Base-by-base conservation (phyloP, 2,113 vertebrate species). In the Prochilodus magdalenae region DNA sequence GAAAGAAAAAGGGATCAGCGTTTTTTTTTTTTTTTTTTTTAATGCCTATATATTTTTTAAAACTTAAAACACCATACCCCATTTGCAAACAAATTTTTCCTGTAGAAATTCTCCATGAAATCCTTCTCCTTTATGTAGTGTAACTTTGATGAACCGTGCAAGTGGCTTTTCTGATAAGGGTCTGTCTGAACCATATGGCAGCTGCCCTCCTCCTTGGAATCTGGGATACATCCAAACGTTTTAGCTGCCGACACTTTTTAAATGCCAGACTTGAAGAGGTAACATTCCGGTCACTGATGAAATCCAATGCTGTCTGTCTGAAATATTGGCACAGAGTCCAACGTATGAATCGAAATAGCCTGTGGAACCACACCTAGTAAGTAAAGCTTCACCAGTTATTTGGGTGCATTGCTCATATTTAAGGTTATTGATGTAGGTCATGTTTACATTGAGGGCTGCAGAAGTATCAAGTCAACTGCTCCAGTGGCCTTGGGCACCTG, bases 171-270 rank as follows among this genome's bases (percentile, higher is more conserved):
- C 69, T 79, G 76, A 75, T 65, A 55, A 70, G 51, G 26, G 51
- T 40, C 77, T 26, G 73, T 73, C 51, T 83, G 57, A 72, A 80
- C 40, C 77, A 55, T 49, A 83, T 78, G 84, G 75, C 87, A 85
- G 79, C 77, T 86, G 84, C 82, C 77, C 63, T 78, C 84, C 26
- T 83, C 83, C 59, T 80, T 83, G 82, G 87, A 86, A 81, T 81
- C 85, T 86, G 83, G 83, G 78, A 75, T 73, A 66, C 73, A 57
- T 75, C 73, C 65, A 84, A 74, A 83, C 70, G 40, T 81, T 76
- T 81, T 82, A 75, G 73, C 44, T 83, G 83, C 70, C 30, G 67
- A 51, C 49, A 63, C 51, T 70, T 76, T 80, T n/a, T 60, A 72
- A 86, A 83, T 86, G 81, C 81, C 85, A 86, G 73, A 81, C 83